Base-by-base conservation (phyloP, 2,888 invertebrate genomes). In the Sesamia inferens region DNA sequence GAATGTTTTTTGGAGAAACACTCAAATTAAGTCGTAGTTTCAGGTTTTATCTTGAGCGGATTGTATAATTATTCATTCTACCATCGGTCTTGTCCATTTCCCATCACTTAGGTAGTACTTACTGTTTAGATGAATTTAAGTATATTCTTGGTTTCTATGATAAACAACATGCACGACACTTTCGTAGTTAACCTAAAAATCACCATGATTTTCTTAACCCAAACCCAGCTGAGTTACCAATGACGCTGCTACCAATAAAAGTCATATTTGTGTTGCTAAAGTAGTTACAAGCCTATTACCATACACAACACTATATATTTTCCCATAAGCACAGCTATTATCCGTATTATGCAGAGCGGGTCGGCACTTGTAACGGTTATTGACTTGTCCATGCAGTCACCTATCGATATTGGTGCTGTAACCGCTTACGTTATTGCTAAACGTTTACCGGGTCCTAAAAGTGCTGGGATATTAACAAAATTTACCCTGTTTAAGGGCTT, bases 331-430 rank as follows among this genome's bases (percentile, higher is more conserved):
- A 66, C 65, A 2, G 67, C 65, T 73, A 78, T 80, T 76, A 79
- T 31, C 58, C 71, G 67, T 81, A 78, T 82, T 85, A 87, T 85
- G 80, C 79, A 85, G 76, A 85, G 72, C 70, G 74, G 78, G 64
- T 68, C 59, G 71, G 65, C 72, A 67, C 71, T 68, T 75, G 71
- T 86, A 88, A 87, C 83, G 83, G 81, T 88, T 88, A 88, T 86
- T 68, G 83, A 82, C 80, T 78, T 84, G 85, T 84, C 69, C 81
- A 79, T 82, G 77, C 78, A 85, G 83, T 83, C 82, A 79, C 80
- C 76, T 79, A 83, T 71, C 73, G 83, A 78, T 88, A 88, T 88
- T 81, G 84, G 77, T 61, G 69, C 78, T 81, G 78, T 86, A 76
- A 85, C 71, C 79, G 85, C 74, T 78, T 81, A 81, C 79, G 69